Evolutionary conservation across 2,797 vertebrate genomes (phyloP).

Genomic region (Rhyacichthys aspro): DNA sequence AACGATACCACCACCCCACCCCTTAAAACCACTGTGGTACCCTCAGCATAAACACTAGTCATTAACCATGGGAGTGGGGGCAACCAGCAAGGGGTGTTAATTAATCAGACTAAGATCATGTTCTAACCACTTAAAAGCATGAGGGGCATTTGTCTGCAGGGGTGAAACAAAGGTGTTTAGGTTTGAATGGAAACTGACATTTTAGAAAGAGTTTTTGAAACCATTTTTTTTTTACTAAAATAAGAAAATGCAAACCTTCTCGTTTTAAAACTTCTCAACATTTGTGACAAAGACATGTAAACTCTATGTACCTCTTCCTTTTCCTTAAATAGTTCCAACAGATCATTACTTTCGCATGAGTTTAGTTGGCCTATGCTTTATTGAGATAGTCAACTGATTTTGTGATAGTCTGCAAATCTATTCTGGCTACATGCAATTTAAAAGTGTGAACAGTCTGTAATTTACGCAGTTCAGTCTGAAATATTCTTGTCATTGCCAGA

Average conservation of each 20-base stretch:
- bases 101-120: slow-evolving; percentile 78
- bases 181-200: slow-evolving; percentile 37
- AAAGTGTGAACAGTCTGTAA: too few relatives aligned
- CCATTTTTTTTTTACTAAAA: background rate
- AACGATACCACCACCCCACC: slow-evolving; percentile 52
- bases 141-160: slow-evolving; percentile 64
- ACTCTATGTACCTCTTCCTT: too few relatives aligned
- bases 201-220: slow-evolving; percentile 16
- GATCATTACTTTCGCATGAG: too few relatives aligned
- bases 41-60: slow-evolving; percentile 70
- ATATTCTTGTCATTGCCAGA: slow-evolving; percentile 55
- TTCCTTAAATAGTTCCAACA: too few relatives aligned
- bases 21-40: slow-evolving; percentile 60
- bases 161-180: slow-evolving; percentile 44
- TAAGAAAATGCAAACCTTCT: background rate
- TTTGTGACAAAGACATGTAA: too few relatives aligned
- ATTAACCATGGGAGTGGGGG: slow-evolving; percentile 62
- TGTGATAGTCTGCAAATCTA: too few relatives aligned
- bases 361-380: too few relatives aligned
- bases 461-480: slow-evolving; percentile 55
- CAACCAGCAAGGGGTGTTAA: slow-evolving; percentile 66
- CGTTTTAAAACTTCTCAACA: background rate
- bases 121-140: slow-evolving; percentile 74
- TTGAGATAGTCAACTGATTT: too few relatives aligned
- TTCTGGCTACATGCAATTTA: too few relatives aligned